Conservation (phyloP, 2,113 vertebrate genomes). For the Irena cyanogastra region DNA sequence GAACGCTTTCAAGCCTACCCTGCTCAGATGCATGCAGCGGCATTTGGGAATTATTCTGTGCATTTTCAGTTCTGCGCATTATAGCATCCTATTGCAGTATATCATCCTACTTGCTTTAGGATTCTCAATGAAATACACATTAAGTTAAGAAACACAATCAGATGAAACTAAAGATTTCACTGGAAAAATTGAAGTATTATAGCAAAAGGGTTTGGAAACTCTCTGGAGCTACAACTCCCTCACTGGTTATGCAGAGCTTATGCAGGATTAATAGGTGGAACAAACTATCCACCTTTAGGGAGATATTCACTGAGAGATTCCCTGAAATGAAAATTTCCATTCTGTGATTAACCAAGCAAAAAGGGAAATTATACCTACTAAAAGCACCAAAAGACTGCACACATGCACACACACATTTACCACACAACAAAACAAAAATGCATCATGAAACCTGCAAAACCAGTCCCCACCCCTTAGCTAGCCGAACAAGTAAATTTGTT, state of each 20-base stretch:
- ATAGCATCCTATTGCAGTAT: background rate
- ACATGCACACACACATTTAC: background rate
- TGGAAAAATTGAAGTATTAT: background rate
- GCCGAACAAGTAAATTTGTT: background rate
- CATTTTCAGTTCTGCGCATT: background rate
- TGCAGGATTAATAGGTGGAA: conserved; percentile 16
- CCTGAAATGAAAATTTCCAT: conserved; percentile 8
- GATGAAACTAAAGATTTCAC: background rate
- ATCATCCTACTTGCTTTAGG: background rate
- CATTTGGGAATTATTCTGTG: background rate
- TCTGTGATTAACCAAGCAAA: background rate
- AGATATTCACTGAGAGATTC: background rate
- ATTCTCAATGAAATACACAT: background rate
- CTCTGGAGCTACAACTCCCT: background rate
- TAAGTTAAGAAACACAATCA: background rate
- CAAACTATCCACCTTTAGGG: conserved; percentile 3
- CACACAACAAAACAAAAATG: background rate
- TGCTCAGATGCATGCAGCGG: background rate
- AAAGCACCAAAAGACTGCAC: background rate
- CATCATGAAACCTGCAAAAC: background rate
- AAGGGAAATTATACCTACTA: background rate
- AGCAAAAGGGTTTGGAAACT: background rate
- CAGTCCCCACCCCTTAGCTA: background rate
- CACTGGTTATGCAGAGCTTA: background rate
- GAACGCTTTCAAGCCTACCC: background rate